phyloP scores from a whole-genome alignment of 2,797 vertebrate genomes.

The Cercopithecus hamlyni region DNA sequence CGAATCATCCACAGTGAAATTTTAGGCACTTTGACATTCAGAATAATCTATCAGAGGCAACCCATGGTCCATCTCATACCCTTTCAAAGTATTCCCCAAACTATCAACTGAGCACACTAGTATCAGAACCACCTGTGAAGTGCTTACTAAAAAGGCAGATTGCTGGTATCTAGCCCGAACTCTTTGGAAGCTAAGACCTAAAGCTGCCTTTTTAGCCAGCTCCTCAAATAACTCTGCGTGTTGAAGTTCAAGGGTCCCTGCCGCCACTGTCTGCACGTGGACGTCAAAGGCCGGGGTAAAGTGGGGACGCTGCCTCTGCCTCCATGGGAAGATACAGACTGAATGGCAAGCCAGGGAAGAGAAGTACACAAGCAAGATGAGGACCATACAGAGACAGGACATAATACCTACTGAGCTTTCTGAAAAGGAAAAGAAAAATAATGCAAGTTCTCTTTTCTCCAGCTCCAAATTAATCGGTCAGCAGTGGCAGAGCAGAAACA shows the following conservation, averaged over 20 bases:
- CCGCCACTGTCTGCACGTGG: accelerated
- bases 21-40: background rate
- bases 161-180: background rate
- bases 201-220: background rate
- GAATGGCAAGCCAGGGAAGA: background rate
- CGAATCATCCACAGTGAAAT: background rate
- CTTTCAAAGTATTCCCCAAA: background rate
- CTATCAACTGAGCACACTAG: background rate
- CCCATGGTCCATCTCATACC: background rate
- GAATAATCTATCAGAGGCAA: background rate
- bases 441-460: background rate
- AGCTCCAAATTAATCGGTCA: background rate
- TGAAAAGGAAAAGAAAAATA: background rate
- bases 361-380: background rate
- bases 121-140: background rate
- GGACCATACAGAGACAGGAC: background rate
- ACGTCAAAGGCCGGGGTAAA: background rate
- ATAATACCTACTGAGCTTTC: background rate
- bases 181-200: background rate
- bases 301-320: too few relatives aligned
- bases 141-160: background rate
- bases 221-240: background rate
- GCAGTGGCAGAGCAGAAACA: background rate
- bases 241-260: background rate
- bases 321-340: background rate